Evolutionary conservation across 1,140 invertebrate genomes (phyloP).

Genomic region (Drosophila carrolli): DNA sequence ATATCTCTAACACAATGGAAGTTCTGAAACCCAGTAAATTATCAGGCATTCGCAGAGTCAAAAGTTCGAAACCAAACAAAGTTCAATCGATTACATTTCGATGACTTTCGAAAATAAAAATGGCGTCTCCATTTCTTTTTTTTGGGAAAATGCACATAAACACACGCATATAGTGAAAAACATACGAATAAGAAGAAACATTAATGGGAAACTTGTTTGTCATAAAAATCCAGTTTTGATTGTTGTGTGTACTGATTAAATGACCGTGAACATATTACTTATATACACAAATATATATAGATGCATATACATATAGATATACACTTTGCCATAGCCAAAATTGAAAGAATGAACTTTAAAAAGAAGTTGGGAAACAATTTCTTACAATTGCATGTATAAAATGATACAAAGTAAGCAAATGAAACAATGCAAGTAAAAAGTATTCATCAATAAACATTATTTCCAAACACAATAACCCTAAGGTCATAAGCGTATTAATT

Average conservation of each 20-base stretch:
- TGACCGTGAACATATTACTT: slow-evolving; percentile 40
- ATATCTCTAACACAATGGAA: neutral
- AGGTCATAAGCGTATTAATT: neutral
- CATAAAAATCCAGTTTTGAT: slow-evolving; percentile 38
- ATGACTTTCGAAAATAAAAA: neutral
- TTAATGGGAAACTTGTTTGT: slow-evolving; percentile 31
- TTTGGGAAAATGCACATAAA: slow-evolving; percentile 28
- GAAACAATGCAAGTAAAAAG: slow-evolving; percentile 67
- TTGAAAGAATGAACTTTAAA: slow-evolving; percentile 24
- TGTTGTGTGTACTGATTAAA: slow-evolving; percentile 56
- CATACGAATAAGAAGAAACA: slow-evolving; percentile 31
- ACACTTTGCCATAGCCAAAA: slow-evolving; percentile 48
- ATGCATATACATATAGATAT: slow-evolving; percentile 23
- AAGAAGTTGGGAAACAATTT: slow-evolving; percentile 31
- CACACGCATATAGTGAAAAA: slow-evolving; percentile 10
- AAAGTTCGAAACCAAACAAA: neutral
- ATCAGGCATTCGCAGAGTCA: neutral
- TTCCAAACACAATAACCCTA: slow-evolving; percentile 44
- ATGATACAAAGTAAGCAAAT: slow-evolving; percentile 49
- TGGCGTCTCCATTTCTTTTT: slow-evolving; percentile 10
- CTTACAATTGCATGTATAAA: slow-evolving; percentile 51
- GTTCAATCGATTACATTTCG: neutral
- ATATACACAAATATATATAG: slow-evolving; percentile 34
- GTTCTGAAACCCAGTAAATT: neutral
- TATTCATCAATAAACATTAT: slow-evolving; percentile 73